Percentiles rank a stretch among this genome's conserved stretches.
phyloP scores from a whole-genome alignment of 2,888 invertebrate genomes.

The Teinopalpus imperialis region DNA sequence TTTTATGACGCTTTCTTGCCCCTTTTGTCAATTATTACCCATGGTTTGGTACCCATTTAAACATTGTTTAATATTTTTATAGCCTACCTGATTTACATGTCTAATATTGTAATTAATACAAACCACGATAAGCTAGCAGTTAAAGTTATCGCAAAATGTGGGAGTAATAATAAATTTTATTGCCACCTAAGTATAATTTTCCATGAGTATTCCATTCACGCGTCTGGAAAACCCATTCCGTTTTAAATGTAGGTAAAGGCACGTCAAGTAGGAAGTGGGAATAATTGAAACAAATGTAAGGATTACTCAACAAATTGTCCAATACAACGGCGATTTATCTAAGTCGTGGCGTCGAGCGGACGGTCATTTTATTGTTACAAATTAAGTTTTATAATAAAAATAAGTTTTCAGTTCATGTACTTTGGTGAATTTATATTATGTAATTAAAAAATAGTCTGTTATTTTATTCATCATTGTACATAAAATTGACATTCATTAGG shows the following conservation, averaged over 20 bases:
- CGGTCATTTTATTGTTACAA: conserved; percentile 53
- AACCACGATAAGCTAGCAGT: neutral
- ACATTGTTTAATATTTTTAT: no score
- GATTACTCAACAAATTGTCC: conserved; percentile 80
- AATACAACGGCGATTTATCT: conserved; percentile 79
- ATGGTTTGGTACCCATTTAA: no score
- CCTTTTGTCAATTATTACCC: no score
- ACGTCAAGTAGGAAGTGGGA: conserved; percentile 64
- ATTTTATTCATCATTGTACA: no score
- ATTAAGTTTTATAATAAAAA: conserved; percentile 37
- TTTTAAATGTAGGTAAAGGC: conserved; percentile 46
- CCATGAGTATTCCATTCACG: conserved; percentile 64
- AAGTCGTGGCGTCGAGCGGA: conserved; percentile 59
- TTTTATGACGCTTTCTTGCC: no score
- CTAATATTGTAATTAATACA: conserved; percentile 1
- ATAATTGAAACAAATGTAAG: conserved; percentile 80
- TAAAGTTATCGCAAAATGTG: conserved; percentile 14
- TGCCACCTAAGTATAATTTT: conserved; percentile 27
- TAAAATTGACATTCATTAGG: no score
- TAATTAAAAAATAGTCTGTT: neutral
- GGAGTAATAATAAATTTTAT: conserved; percentile 23
- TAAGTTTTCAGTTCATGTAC: neutral
- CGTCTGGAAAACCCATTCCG: conserved; percentile 43
- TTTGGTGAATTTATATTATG: neutral
- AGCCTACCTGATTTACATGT: no score